Evolutionary conservation across 2,113 vertebrate species (phyloP), one percentile per base, ranked within the genome.

Genomic region (Colaptes auratus): DNA sequence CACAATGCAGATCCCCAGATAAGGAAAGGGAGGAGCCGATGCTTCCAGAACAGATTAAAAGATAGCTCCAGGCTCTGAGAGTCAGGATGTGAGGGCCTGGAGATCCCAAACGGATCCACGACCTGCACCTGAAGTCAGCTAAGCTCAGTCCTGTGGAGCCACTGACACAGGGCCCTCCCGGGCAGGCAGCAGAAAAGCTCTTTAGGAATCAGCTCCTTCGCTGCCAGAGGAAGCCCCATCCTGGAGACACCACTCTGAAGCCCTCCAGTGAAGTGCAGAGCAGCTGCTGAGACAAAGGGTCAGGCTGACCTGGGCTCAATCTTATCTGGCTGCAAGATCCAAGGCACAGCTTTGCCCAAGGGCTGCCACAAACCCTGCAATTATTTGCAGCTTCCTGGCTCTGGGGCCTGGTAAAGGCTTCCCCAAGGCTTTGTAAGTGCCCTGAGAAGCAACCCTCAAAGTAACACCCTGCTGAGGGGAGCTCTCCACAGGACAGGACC

Each of bases 1-100:
- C 83, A 96, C 95, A 96, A 96, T 96, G 76, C 81, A 92, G 86
- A 86, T 96, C 20, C 76, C 31, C 33, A 27, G 93, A 95, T 88
- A 96, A 78, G 96, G 95, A 95, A 96, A 88, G 90, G 96, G 96
- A 94, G 95, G 96, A 92, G 83, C 83, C 1, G 16, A 2, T 20
- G 44, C 48, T 96, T 90, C 90, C 93, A 94, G 73, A 33, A 72
- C 33, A 88, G 96, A 93, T 88, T 60, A 67, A 67, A 15, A 96
- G 88, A 96, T 86, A 96, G 28, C 28, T 11, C 14, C 0, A 6
- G 48, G 65, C 65, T 86, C 56, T 70, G 76, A 88, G 82, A 76
- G 72, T 9, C 90, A 81, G 88, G 88, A 96, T 77, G 71, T 30
- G 39, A 2, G 20, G 23, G 84, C 36, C 30, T 79, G 59, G 82